Base-by-base conservation (phyloP, 2,888 invertebrate genomes). In the Meliscaeva auricollis region DNA sequence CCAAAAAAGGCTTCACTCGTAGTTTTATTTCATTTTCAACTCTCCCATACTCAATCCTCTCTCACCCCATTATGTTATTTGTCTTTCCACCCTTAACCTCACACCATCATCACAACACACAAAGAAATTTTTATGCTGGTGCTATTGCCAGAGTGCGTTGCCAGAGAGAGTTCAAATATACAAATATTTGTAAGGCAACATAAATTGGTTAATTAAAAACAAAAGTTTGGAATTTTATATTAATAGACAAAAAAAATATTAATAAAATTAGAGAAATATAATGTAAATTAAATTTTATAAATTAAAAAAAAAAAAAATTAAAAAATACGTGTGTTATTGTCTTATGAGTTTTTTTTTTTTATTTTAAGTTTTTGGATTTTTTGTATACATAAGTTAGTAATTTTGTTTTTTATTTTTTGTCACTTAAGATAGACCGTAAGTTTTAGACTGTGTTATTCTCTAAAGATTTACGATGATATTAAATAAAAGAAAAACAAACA, bases 361-460 rank as follows among this genome's bases (percentile, higher is more conserved):
- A 7, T 46, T 15, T 46, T 44, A n/a, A 26, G 26, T 26, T 26
- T 26, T 26, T 26, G 2, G 26, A 26, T 46, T 46, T 46, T 7
- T 17, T 46, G n/a, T n/a, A n/a, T 46, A 15, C 2, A 11, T 11
- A 38, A 38, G 11, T 6, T 6, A 7, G 32, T 44, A 46, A 17
- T 17, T 46, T 17, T 56, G 6, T 62, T 54, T 64, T 66, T 32
- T 9, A 30, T 20, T 62, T 68, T 64, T 48, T n/a, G n/a, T n/a
- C n/a, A n/a, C 32, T 69, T 84, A 84, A 75, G 75, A 46, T 85
- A 85, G 81, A 76, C 62, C 58, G 81, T 85, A 85, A 85, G 85
- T 85, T 85, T 85, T 77, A 85, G 80, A 81, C 85, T 85, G 85
- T 85, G 85, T 85, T 85, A 85, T 81, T 85, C 80, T 85, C 81